Evolutionary conservation across 2,113 vertebrate genomes (phyloP).

Genomic region (Osmerus mordax): DNA sequence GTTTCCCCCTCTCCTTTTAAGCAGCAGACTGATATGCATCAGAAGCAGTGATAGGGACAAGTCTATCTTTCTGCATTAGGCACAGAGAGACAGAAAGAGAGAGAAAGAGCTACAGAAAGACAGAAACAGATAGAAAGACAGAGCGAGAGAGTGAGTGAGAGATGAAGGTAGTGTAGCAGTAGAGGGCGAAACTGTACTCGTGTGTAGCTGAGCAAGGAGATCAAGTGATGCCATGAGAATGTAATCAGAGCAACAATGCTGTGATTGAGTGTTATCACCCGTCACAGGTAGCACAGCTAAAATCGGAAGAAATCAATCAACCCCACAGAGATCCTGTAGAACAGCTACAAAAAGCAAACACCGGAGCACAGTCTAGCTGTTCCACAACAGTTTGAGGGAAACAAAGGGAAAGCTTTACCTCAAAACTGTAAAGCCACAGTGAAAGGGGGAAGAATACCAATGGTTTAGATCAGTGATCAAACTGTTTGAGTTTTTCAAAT

Average conservation of each 20-base stretch:
- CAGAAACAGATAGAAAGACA: not conserved
- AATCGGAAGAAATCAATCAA: no score
- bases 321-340: no score
- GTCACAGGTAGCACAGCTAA: no score
- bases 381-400: not conserved
- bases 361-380: no score
- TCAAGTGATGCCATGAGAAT: no score
- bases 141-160: not conserved
- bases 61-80: constrained; percentile 2
- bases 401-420: not conserved
- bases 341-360: no score
- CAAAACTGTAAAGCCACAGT: not conserved
- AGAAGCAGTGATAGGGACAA: constrained; percentile 1
- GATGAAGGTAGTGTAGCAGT: not conserved
- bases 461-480: no score
- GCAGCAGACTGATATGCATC: not conserved
- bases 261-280: no score
- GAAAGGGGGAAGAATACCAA: no score
- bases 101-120: not conserved
- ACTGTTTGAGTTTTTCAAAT: no score
- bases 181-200: not conserved
- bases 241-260: no score
- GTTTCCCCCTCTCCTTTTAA: not conserved
- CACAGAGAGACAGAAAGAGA: constrained; percentile 7
- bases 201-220: not conserved